Evolutionary conservation across 2,797 vertebrate species (phyloP), one percentile per base, ranked within the genome.

Genomic region (Echeneis naucrates): DNA sequence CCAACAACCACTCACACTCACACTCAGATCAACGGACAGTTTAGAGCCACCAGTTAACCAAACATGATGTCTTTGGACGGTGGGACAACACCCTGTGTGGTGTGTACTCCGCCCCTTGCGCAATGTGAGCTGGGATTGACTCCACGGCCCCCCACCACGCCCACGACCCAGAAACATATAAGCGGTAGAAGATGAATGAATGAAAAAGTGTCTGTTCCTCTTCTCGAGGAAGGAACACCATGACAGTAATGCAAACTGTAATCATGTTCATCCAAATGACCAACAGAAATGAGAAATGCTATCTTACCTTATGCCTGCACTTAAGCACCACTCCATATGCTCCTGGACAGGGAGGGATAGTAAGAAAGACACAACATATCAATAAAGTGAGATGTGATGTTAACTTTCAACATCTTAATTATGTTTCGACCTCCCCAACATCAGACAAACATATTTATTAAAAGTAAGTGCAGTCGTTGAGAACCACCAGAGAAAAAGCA

Each of bases 301-400:
- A 23, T 57, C 91, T 94, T 94, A 95, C 94, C 94, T 95, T 95
- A 68, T 95, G 94, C 55, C 94, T 93, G 93, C 94, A 95, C 89
- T 95, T 95, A 37, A 95, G 93, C 86, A 95, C 94, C 88, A 95
- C 94, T 79, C 94, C 94, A 91, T 95, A 95, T 40, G 94, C 94
- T 83, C 94, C 94, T 95, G 74, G 23, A 81, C 16, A 65, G 37
- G 37, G 24, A 53, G 27, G 80, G 54, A 81, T 1, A 58, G 9
- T 78, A 26, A 77, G 23, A 68, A 62, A 69, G 37, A 77, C 16
- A 77, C 33, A 71, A 62, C 66, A 50, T 60, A 60, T 79, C 51
- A 70, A 63, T 68, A 59, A 75, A 51, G 33, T 48, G 26, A 54
- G 40, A 76, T 12, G 5, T 75, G 4, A 24, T 57, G 26, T 61